These are phyloP conservation scores for Tenrec ecaudatus DNA, from an alignment of 2,113 vertebrate genomes.

Conservation along the genomic window DNA sequence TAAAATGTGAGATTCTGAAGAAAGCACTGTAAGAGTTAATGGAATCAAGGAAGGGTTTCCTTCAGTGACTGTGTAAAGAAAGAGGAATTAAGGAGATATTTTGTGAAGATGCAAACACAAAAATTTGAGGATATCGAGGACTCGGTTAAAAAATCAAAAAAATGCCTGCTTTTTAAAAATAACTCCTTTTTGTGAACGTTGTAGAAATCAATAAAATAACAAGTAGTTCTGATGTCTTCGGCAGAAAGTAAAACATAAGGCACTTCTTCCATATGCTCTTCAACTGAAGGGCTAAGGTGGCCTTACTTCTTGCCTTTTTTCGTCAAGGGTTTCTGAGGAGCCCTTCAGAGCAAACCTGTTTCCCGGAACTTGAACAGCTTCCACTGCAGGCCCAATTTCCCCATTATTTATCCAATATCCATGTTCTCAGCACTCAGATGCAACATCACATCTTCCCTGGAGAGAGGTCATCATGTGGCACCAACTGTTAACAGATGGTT, in stretches of 20 bases:
- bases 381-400: not conserved
- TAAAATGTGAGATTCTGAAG: too few species aligned
- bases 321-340: slow-evolving; percentile 2
- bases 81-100: slow-evolving; percentile 1
- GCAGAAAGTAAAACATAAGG: slow-evolving; percentile 17
- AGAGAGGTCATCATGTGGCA: not conserved
- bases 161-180: not conserved
- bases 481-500: slow-evolving; percentile 6
- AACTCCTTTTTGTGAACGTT: not conserved
- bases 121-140: not conserved
- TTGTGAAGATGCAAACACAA: slow-evolving; percentile 28
- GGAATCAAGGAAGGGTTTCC: too few species aligned
- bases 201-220: slow-evolving; percentile 15
- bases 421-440: not conserved
- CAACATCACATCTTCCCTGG: not conserved
- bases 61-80: not conserved
- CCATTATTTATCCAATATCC: not conserved
- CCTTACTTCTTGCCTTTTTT: not conserved
- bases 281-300: not conserved
- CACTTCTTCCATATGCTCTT: not conserved
- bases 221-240: slow-evolving; percentile 32
- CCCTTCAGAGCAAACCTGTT: not conserved
- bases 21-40: too few species aligned
- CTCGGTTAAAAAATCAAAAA: not conserved
- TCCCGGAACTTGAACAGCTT: not conserved